Conservation (phyloP, 1,140 invertebrate species). For the Hylaeus anthracinus region DNA sequence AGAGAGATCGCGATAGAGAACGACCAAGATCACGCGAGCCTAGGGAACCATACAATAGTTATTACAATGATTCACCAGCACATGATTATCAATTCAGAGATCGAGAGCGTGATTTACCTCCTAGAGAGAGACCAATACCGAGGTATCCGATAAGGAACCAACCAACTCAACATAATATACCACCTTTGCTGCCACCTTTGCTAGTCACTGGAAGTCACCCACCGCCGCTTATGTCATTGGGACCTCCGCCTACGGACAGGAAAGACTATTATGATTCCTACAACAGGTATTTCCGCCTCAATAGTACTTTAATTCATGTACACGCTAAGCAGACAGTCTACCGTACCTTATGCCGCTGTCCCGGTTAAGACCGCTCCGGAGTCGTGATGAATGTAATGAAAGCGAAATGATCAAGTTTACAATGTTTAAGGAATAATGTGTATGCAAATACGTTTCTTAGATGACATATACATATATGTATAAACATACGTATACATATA, state of each 20-base stretch:
- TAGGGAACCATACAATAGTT: conserved; percentile 72
- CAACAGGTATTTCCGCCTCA: conserved; percentile 82
- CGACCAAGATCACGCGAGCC: conserved; percentile 73
- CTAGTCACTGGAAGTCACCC: conserved; percentile 67
- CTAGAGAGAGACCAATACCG: conserved; percentile 68
- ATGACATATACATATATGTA: conserved; percentile 3
- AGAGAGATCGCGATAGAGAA: conserved; percentile 76
- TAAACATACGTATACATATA: conserved; percentile 27
- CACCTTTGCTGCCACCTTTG: conserved; percentile 67
- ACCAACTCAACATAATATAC: conserved; percentile 72
- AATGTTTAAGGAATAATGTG: conserved; percentile 13
- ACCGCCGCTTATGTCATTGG: conserved; percentile 74
- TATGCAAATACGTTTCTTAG: conserved; percentile 13
- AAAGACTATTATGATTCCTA: conserved; percentile 82
- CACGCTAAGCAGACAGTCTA: conserved; percentile 70
- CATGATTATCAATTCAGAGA: conserved; percentile 78
- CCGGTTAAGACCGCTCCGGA: conserved; percentile 49
- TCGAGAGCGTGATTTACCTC: conserved; percentile 73
- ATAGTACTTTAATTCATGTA: conserved; percentile 80
- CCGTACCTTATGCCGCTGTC: conserved; percentile 56
- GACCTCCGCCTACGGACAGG: conserved; percentile 79
- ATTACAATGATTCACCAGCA: conserved; percentile 73
- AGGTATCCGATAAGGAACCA: conserved; percentile 73
- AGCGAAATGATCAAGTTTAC: conserved; percentile 48
- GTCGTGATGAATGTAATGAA: conserved; percentile 41